phyloP scores from a whole-genome alignment of 2,888 invertebrate genomes.

The Ichneumoninae sp. region DNA sequence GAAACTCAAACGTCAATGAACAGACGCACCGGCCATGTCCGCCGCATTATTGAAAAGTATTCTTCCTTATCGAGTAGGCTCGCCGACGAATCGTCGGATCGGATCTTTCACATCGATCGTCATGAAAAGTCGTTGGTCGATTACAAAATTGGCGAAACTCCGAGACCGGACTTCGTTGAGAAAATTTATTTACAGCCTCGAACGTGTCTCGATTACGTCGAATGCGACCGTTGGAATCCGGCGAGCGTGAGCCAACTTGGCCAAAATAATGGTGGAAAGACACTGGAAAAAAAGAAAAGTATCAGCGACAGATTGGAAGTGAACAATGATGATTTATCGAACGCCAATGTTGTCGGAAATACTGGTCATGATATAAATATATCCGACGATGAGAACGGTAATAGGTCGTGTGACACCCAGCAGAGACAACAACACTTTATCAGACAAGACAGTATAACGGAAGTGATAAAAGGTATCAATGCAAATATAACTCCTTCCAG shows the following conservation, averaged over 20 bases:
- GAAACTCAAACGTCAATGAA: background rate
- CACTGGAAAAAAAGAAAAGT: background rate
- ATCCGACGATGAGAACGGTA: conserved; percentile 57
- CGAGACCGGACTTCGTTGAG: conserved; percentile 49
- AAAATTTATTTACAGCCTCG: conserved; percentile 2
- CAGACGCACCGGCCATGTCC: conserved; percentile 47
- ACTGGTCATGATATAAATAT: background rate
- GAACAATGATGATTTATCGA: conserved; percentile 31
- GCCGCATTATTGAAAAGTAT: conserved; percentile 55
- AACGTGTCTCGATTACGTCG: background rate
- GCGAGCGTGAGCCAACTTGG: no score
- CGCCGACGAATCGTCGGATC: background rate
- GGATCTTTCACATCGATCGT: background rate
- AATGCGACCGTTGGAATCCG: background rate
- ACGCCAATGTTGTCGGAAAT: conserved; percentile 37
- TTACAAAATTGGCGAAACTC: conserved; percentile 38
- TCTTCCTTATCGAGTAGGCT: conserved; percentile 4
- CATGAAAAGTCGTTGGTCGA: background rate
- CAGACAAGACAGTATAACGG: conserved; percentile 74
- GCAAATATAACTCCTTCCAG: conserved; percentile 73
- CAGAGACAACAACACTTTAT: conserved; percentile 4
- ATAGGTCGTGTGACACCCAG: background rate
- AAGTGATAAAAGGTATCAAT: conserved; percentile 75
- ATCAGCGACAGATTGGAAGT: background rate
- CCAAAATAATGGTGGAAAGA: background rate